Base-by-base conservation (phyloP, 2,888 invertebrate genomes). In the Tenodera sinensis region DNA sequence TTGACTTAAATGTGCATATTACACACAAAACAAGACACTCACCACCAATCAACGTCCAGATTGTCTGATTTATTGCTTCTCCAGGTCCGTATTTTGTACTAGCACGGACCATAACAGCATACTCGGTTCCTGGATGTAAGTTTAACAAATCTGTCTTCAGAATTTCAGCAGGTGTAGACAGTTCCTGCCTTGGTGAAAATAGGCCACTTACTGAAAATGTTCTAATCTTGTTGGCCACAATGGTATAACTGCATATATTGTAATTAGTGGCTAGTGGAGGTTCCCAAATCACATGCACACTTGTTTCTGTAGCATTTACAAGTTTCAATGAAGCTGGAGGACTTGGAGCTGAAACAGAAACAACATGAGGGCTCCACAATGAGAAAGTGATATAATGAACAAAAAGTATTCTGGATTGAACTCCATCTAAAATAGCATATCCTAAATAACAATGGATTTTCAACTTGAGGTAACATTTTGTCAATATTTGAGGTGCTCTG, bases 51-150 rank as follows among this genome's bases (percentile, higher is more conserved):
- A 95, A 93, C 0, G 98, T 98, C 93, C 96, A 96, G 27, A 95
- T 95, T 34, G 94, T 93, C 8, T 94, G 92, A 34, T 94, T 95
- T 1, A 94, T 93, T 28, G 94, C 94, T 0, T 95, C 95, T 27
- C 97, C 97, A 90, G 93, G 93, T 25, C 94, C 95, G 91, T 94
- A 94, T 90, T 92, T 94, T 92, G 96, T 96, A 34, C 94, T 93
- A 0, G 97, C 97, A 42, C 94, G 94, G 1, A 98, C 94, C 82
- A 96, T 96, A 34, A 98, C 94, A 91, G 96, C 96, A 92, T 98
- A 98, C 89, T 94, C 94, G 0, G 97, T 96, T 0, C 97, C 97
- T 0, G 98, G 96, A 90, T 96, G 95, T 3, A 98, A 92, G 54
- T 93, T 93, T 89, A 93, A 93, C 8, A 94, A 90, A 84, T 92